Base-by-base conservation (phyloP, 2,113 vertebrate genomes). In the Syngnathus scovelli region DNA sequence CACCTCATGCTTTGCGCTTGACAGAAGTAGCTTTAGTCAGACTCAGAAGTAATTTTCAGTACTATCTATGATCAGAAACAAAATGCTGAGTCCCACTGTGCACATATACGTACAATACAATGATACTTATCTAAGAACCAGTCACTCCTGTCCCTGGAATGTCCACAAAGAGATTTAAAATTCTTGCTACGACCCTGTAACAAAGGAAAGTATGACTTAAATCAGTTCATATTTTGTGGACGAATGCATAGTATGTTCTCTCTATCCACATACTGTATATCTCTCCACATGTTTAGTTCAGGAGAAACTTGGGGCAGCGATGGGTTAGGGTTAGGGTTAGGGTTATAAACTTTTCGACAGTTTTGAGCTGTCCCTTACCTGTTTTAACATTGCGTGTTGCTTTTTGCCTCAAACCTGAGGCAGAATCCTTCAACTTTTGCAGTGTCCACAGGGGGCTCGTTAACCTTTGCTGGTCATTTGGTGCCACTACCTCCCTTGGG, bases 391-490 rank as follows among this genome's bases (percentile, higher is more conserved):
- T 41, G 3, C 27, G 27, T 39, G 60, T 15, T 27, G 41, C 23
- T 62, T 62, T 46, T 10, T 27, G 39, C n/a, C 49, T 75, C 61
- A 62, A 72, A 51, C 55, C 66, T 33, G 71, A 39, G 61, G 60
- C 27, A 77, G 51, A 18, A 49, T 0, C 6, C 5, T 68, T 18
- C 49, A 46, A n/a, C 38, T 21, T 61, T 60, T 63, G 73, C 66
- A 1, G 15, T 23, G 54, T 77, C 79, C 48, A 69, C 39, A 61
- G 63, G 38, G 27, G 19, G 48, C 18, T 7, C n/a, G 27, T 66
- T 72, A 74, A 64, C 64, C 62, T 23, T 55, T 21, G 56, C 69
- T 64, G 67, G 78, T 78, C 21, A 55, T 58, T 69, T 61, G 43
- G 54, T 61, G 43, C 63, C 67, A 0, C 11, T 15, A 43, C 64